Conservation (phyloP, 2,113 vertebrate species). For the Vombatus ursinus region DNA sequence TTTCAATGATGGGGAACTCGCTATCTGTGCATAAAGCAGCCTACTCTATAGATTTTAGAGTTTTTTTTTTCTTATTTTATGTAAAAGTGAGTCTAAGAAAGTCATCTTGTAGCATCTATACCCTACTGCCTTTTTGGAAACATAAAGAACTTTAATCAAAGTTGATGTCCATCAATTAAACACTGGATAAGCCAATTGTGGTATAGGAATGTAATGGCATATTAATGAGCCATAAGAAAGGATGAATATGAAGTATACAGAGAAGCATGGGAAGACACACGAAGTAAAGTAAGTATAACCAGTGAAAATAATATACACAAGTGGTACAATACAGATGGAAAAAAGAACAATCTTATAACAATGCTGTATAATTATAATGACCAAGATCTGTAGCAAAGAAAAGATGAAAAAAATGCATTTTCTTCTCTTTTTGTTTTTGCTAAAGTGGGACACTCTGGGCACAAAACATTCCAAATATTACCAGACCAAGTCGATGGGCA, state of each 20-base stretch:
- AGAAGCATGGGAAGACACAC: neutral
- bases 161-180: neutral
- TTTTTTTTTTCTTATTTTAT: neutral
- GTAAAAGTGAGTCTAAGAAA: neutral
- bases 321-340: neutral
- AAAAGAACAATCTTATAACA: neutral
- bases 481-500: neutral
- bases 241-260: neutral
- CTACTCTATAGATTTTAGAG: neutral
- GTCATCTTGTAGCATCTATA: neutral
- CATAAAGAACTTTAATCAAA: neutral
- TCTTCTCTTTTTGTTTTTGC: no score
- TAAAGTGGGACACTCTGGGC: neutral
- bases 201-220: neutral
- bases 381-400: neutral
- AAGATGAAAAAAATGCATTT: neutral
- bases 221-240: neutral
- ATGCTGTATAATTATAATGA: neutral
- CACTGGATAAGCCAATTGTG: neutral
- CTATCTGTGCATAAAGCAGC: neutral
- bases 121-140: neutral
- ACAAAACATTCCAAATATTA: neutral
- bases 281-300: neutral
- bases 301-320: neutral
- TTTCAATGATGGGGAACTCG: neutral